Evolutionary conservation across 2,797 vertebrate species (phyloP).

Genomic region (Ceryle rudis): DNA sequence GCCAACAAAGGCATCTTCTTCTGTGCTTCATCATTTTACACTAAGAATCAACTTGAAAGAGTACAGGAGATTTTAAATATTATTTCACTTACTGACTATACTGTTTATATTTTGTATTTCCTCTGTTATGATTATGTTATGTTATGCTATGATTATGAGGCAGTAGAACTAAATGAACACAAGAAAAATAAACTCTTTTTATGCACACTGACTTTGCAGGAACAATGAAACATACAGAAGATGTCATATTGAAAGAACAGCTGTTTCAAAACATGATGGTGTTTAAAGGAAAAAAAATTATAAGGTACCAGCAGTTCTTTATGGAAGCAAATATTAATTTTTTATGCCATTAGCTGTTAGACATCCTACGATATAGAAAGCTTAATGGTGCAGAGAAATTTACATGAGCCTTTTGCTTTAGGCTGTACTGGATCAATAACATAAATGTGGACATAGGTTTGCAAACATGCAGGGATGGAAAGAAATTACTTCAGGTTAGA

Average conservation of each 20-base stretch:
- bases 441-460: fast-evolving
- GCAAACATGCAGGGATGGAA: neutral
- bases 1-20: neutral
- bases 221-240: neutral
- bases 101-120: neutral
- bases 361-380: neutral
- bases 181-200: neutral
- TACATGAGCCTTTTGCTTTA: neutral
- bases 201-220: neutral
- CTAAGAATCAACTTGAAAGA: neutral
- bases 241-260: neutral
- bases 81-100: neutral
- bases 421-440: neutral
- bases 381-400: neutral
- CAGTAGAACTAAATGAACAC: neutral
- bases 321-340: neutral
- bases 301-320: neutral
- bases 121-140: neutral
- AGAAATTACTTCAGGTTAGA: neutral
- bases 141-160: neutral
- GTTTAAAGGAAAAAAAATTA: neutral
- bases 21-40: neutral
- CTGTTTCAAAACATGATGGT: neutral
- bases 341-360: neutral
- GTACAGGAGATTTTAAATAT: neutral